These are phyloP conservation scores for Andricus quercusramuli DNA, from an alignment of 2,888 invertebrate genomes.

Conservation along the genomic window DNA sequence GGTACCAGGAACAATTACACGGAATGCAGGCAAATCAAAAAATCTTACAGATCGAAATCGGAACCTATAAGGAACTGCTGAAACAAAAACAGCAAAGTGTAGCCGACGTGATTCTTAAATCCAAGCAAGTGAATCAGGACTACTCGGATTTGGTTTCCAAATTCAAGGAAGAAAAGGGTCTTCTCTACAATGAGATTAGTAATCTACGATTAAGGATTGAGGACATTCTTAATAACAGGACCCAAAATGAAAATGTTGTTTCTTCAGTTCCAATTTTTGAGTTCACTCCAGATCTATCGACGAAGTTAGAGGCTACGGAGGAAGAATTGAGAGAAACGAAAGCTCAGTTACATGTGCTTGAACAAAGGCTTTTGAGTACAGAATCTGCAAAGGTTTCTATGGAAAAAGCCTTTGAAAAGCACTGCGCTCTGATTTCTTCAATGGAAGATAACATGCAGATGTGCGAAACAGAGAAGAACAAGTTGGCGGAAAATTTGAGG, in stretches of 20 bases:
- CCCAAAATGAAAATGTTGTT: background rate
- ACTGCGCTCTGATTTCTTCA: conserved; percentile 58
- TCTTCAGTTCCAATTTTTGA: conserved; percentile 39
- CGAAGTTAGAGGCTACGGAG: conserved; percentile 60
- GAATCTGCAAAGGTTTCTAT: conserved; percentile 61
- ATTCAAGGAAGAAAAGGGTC: conserved; percentile 61
- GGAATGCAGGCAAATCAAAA: conserved; percentile 65
- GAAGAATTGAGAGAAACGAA: conserved; percentile 61
- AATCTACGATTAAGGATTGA: conserved; percentile 35
- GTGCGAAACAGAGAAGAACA: conserved; percentile 61
- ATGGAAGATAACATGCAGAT: conserved; percentile 62
- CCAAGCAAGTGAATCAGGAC: conserved; percentile 63
- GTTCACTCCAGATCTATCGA: conserved; percentile 51
- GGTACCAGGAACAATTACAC: conserved; percentile 69
- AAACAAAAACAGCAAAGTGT: conserved; percentile 65
- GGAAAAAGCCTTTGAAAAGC: conserved; percentile 60
- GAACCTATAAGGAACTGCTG: conserved; percentile 66
- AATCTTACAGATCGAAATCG: conserved; percentile 64
- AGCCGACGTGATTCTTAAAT: conserved; percentile 58
- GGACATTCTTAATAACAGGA: conserved; percentile 25
- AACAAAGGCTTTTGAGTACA: conserved; percentile 59
- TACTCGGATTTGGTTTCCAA: conserved; percentile 58
- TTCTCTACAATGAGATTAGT: conserved; percentile 56
- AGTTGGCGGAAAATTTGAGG: conserved; percentile 54
- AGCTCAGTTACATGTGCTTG: conserved; percentile 57